phyloP scores from a whole-genome alignment of 2,888 invertebrate species.

The Eurytoma californica region DNA sequence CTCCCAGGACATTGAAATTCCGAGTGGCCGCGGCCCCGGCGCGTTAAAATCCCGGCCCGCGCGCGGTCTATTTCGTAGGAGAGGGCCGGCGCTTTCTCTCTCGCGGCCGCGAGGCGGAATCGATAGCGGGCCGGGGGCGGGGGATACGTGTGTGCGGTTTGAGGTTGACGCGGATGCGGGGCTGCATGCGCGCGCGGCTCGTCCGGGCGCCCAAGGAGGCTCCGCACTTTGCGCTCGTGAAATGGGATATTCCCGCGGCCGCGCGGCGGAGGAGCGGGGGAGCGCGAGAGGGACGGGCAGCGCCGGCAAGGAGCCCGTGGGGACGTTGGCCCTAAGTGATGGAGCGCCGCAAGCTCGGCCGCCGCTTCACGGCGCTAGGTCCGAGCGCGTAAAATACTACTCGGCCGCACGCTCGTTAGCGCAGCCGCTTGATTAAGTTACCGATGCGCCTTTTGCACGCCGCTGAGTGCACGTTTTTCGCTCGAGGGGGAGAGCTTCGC shows the following conservation, averaged over 20 bases:
- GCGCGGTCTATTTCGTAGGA: background rate
- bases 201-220: background rate
- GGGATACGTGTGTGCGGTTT: background rate
- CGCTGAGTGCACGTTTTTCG: background rate
- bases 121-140: conserved; percentile 1
- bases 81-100: background rate
- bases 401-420: conserved; percentile 38
- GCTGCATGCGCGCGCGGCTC: background rate
- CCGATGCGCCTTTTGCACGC: background rate
- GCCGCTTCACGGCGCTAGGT: conserved; percentile 21
- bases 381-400: conserved; percentile 37
- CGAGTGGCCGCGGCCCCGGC: background rate
- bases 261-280: background rate
- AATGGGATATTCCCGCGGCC: conserved; percentile 16
- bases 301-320: conserved; percentile 61
- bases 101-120: background rate
- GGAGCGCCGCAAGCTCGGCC: conserved; percentile 62
- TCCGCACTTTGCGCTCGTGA: conserved; percentile 21
- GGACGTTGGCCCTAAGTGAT: conserved; percentile 69
- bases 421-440: conserved; percentile 37
- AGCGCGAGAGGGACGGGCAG: conserved; percentile 16
- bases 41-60: conserved; percentile 10
- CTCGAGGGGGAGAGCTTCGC: background rate
- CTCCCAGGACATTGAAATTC: conserved; percentile 5
- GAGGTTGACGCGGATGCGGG: conserved; percentile 1